Conservation (phyloP, 2,888 invertebrate species). For the Acronicta aceris region DNA sequence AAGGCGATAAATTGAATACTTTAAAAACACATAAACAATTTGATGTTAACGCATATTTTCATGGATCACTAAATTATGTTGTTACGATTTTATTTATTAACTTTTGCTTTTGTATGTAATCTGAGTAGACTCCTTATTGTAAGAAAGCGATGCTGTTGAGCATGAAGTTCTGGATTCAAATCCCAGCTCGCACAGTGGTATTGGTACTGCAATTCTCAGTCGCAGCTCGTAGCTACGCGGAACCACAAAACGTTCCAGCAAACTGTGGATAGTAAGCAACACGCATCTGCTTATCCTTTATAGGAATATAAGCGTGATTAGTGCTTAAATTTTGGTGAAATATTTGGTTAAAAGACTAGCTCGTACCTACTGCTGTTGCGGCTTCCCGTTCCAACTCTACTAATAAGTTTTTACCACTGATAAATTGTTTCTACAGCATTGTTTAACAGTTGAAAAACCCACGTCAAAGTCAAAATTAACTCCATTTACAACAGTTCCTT, state of each 20-base stretch:
- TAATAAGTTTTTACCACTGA: conserved; percentile 56
- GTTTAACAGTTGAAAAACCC: conserved; percentile 50
- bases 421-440: conserved; percentile 59
- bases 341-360: conserved; percentile 19
- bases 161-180: too few species aligned
- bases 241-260: too few species aligned
- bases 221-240: too few species aligned
- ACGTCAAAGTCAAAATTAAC: conserved; percentile 58
- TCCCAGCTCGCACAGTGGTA: too few species aligned
- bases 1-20: conserved; percentile 15
- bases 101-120: conserved; percentile 17
- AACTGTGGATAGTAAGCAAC: too few species aligned
- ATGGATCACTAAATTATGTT: conserved; percentile 1
- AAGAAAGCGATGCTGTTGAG: too few species aligned
- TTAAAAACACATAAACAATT: conserved; percentile 22
- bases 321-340: conserved; percentile 26
- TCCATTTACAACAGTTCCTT: conserved; percentile 40
- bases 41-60: conserved; percentile 13
- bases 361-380: conserved; percentile 21
- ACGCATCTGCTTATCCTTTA: too few species aligned
- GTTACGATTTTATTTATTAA: conserved; percentile 15
- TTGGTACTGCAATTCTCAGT: too few species aligned
- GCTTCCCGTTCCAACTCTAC: conserved; percentile 41
- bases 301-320: too few species aligned
- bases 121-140: too few species aligned